Evolutionary conservation across 1,140 invertebrate genomes (phyloP), one percentile per base, ranked within the genome.

Genomic region (Palaemon carinicauda): DNA sequence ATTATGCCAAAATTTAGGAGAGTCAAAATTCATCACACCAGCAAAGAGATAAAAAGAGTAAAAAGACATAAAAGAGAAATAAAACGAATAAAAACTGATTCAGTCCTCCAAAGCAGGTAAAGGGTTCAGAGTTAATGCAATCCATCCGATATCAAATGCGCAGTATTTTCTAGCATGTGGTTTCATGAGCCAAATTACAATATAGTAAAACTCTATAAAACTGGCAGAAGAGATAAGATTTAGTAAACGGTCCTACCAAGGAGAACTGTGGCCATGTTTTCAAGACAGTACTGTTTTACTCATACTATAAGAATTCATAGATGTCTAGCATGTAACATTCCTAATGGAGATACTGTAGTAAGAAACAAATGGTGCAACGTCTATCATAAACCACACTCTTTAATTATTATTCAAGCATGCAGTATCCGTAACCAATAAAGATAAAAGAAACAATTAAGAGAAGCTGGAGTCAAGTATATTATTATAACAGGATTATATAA

Each of bases 1-100:
- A 86, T 84, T 82, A 86, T 81, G 88, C 83, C 80, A 86, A 86
- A 86, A 82, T 78, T 82, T 80, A 79, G 82, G 78, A 69, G 24
- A 79, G 78, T 77, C 80, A 65, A 81, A 82, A 69, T 73, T 80
- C 69, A 82, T 77, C 56, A 82, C 87, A 74, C 54, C 79, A 52
- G 71, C 60, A 79, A 83, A 71, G 41, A 41, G 41, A 41, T 41
- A 41, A 41, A 41, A 41, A 12, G 12, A 12, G 7, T 9, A 41
- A 41, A 41, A 41, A 41, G 41, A 41, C 41, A 41, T 5, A 41
- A 41, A 41, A 41, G 41, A 41, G 41, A 41, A 41, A 41, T 41
- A 41, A 41, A 41, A 41, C 41, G 41, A 41, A 41, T 41, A 41
- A 41, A 41, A 41, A 41, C 41, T 41, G 65, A 69, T 69, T 31